These are phyloP conservation scores for Atta texana DNA, from an alignment of 1,140 invertebrate species.

Conservation along the genomic window DNA sequence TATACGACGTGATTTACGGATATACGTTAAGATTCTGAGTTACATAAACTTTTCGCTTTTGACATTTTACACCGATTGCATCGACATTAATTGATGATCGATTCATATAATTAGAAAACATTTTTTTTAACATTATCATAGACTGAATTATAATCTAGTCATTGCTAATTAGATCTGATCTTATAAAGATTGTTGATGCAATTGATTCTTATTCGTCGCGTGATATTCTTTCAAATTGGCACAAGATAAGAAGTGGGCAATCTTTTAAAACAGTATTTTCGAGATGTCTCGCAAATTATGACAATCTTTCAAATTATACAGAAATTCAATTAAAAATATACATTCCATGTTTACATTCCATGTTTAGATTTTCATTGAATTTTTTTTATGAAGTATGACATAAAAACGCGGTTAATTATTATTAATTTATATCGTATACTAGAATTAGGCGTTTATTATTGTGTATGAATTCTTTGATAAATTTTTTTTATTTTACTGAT, in stretches of 20 bases:
- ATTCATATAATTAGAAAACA: background rate
- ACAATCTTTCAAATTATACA: background rate
- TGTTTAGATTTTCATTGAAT: background rate
- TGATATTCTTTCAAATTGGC: slow-evolving; percentile 37
- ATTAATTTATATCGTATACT: background rate
- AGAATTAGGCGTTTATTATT: background rate
- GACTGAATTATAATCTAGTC: background rate
- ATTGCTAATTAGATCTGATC: slow-evolving; percentile 13
- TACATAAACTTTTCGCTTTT: background rate
- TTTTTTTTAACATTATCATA: slow-evolving; percentile 5
- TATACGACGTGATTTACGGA: slow-evolving; percentile 7
- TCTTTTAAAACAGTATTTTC: background rate
- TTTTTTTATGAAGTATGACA: background rate
- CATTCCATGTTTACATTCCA: background rate
- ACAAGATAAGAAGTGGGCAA: slow-evolving; percentile 19
- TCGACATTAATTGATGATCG: background rate
- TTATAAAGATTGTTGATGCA: slow-evolving; percentile 21
- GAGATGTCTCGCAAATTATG: background rate
- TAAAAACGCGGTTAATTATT: background rate
- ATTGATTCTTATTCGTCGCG: slow-evolving; percentile 23
- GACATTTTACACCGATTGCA: slow-evolving; percentile 2
- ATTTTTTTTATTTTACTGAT: slow-evolving; percentile 11
- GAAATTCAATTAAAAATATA: slow-evolving; percentile 3
- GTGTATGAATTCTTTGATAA: background rate
- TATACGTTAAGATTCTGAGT: slow-evolving; percentile 36